Evolutionary conservation across 2,888 invertebrate genomes (phyloP).

Genomic region (Orgyia antiqua): DNA sequence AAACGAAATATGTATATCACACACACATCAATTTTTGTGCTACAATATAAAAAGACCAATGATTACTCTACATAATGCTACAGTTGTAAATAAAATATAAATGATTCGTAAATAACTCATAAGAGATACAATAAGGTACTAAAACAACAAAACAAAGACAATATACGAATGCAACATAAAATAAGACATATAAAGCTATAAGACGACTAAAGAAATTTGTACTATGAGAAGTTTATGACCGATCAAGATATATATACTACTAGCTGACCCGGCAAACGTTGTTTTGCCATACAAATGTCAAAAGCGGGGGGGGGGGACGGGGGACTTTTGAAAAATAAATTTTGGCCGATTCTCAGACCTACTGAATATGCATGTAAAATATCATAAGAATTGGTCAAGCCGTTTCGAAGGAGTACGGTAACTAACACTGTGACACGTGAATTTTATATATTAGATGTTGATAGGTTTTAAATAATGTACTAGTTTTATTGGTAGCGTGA

Average conservation of each 20-base stretch:
- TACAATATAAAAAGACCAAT: constrained; percentile 21
- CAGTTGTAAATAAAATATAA: constrained; percentile 14
- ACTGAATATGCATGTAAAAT: too few species aligned
- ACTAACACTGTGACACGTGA: too few species aligned
- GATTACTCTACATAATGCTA: constrained; percentile 17
- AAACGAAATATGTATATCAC: constrained; percentile 21
- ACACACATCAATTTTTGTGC: constrained; percentile 38
- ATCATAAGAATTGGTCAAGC: too few species aligned
- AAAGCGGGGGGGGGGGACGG: constrained; percentile 22
- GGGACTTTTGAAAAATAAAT: too few species aligned
- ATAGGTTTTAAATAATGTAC: too few species aligned
- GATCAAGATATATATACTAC: too few species aligned
- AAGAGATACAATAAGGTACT: constrained; percentile 16
- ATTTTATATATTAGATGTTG: too few species aligned
- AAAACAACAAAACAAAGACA: constrained; percentile 26
- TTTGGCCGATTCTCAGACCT: too few species aligned
- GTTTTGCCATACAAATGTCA: too few species aligned
- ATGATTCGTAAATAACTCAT: not conserved
- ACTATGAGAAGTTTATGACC: constrained; percentile 36
- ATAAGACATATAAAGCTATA: constrained; percentile 45
- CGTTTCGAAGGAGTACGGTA: too few species aligned
- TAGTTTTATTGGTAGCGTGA: too few species aligned
- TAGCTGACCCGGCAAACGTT: too few species aligned
- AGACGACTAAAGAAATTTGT: constrained; percentile 65
- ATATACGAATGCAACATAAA: constrained; percentile 41